Conservation (phyloP, 2,797 vertebrate genomes). For the Poliocrania exsul region DNA sequence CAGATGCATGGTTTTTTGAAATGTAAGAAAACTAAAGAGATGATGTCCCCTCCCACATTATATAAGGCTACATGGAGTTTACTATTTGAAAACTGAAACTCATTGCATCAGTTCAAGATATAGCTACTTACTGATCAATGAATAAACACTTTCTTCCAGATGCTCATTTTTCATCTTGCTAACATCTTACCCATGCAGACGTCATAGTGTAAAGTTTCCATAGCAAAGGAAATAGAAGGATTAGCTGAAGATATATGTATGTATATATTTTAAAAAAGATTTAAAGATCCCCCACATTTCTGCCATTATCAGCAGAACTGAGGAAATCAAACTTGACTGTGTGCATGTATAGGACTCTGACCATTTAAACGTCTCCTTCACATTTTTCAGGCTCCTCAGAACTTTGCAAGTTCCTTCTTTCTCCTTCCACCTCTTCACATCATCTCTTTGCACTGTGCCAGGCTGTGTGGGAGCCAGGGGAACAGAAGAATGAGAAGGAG, state of each 20-base stretch:
- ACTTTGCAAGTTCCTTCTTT: not conserved
- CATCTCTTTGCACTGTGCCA: not conserved
- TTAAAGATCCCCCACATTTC: not conserved
- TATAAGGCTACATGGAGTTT: slow-evolving; percentile 15
- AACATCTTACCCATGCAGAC: not conserved
- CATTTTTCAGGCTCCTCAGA: not conserved
- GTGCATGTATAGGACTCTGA: not conserved
- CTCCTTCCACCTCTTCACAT: not conserved
- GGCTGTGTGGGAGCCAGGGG: fast-evolving
- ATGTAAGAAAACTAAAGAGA: slow-evolving; percentile 24
- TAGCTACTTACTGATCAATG: not conserved
- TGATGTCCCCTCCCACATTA: slow-evolving; percentile 18
- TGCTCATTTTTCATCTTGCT: not conserved
- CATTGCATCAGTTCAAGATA: not conserved
- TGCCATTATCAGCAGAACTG: not conserved
- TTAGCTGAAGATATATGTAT: not conserved
- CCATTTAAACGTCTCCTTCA: not conserved
- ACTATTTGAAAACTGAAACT: slow-evolving; percentile 17
- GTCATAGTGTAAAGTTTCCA: not conserved
- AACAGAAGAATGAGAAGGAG: not conserved
- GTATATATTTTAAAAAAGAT: not conserved
- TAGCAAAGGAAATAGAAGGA: not conserved
- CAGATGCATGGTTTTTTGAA: slow-evolving; percentile 28
- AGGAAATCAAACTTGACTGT: not conserved
- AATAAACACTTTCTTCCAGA: not conserved